Base-by-base conservation (phyloP, 2,888 invertebrate species). In the Allygus modestus region DNA sequence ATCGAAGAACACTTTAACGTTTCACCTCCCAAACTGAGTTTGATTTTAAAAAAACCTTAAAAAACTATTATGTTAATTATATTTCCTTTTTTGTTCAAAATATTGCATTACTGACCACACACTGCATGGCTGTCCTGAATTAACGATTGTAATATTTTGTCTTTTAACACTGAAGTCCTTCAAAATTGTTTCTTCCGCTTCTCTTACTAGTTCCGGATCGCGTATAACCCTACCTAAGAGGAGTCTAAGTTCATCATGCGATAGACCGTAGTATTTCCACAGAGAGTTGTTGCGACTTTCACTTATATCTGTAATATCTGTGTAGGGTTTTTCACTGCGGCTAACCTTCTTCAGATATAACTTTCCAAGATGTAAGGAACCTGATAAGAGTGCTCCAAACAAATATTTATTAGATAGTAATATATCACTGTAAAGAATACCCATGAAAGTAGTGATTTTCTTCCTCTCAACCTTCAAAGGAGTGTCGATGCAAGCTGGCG, bases 211-310 rank as follows among this genome's bases (percentile, higher is more conserved):
- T 9, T 73, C 41, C 1, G 37, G 20, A 2, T 73, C 73, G 7
- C 41, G 12, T 20, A 73, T 73, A 7, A 73, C 7, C 17, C 41
- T 37, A 1, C 20, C 4, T 41, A 73, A 73, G 20, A 73, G n/a
- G 7, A 2, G 20, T 41, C 26, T 41, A 4, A 73, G 43, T 23
- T 73, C 73, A 28, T 33, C 7, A 2, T 20, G 2, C 0, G 73
- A 73, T 11, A 73, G 15, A 9, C 73, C 73, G 17, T 41, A 73
- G 17, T 73, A 73, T 20, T 43, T 73, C 73, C 73, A 73, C 41
- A 73, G n/a, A 2, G 37, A 41, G 20, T 73, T 26, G 11, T 26
- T 28, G 15, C 28, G 15, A 15, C 28, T 9, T 17, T 65, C 65
- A 28, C 15, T 65, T 31, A 4, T 15, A 20, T 65, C 65, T 0